phyloP scores from a whole-genome alignment of 2,797 vertebrate genomes.

The Pangasius macronema region DNA sequence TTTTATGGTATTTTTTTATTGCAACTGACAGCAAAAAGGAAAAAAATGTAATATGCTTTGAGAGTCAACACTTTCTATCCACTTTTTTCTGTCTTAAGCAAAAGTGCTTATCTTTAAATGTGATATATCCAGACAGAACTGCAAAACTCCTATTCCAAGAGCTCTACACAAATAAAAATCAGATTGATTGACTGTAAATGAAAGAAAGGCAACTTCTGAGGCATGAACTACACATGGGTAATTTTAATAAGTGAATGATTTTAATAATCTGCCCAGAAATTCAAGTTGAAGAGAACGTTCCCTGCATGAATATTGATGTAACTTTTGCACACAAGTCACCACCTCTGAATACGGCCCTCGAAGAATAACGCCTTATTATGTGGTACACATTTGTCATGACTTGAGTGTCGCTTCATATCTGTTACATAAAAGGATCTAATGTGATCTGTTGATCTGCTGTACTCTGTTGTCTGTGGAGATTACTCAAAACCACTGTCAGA shows the following conservation, averaged over 20 bases:
- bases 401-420: constrained; percentile 41
- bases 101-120: neutral
- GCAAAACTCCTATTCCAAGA: neutral
- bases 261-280: neutral
- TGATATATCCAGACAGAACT: neutral
- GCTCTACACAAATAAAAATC: neutral
- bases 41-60: neutral
- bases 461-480: constrained; percentile 40
- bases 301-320: neutral
- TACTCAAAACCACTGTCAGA: constrained; percentile 36
- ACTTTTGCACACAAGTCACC: neutral
- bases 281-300: neutral
- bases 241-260: neutral
- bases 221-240: neutral
- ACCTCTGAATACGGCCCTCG: constrained; percentile 44
- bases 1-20: neutral
- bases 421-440: constrained; percentile 7
- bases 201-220: neutral
- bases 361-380: constrained; percentile 57
- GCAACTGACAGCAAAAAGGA: neutral
- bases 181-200: neutral
- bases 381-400: constrained; percentile 38
- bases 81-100: neutral
- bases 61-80: neutral
- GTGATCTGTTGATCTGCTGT: constrained; percentile 31